A percentile compares a stretch with the other conserved stretches of the same genome.
Evolutionary conservation across 2,888 invertebrate species (phyloP).

Genomic region (Ferrisia virgata): DNA sequence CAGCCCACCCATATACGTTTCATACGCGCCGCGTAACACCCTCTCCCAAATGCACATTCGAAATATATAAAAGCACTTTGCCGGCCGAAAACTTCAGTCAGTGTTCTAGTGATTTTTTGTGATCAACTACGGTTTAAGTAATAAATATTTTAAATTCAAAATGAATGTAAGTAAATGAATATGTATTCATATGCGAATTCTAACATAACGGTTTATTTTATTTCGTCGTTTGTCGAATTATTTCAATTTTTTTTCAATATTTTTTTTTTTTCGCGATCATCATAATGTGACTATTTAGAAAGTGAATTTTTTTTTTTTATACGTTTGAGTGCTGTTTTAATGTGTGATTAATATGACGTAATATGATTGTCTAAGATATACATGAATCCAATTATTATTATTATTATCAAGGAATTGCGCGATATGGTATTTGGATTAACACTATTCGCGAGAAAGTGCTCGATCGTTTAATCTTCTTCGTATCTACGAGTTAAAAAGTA

Average conservation of each 20-base stretch:
- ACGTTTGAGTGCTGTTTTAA: not conserved
- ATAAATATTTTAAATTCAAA: constrained; percentile 7
- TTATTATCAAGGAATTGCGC: not conserved
- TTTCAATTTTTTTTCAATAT: too few relatives aligned
- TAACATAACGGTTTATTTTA: not conserved
- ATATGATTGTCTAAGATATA: not conserved
- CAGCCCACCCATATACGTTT: constrained; percentile 3
- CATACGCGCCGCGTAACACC: constrained; percentile 19
- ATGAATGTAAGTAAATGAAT: constrained; percentile 41
- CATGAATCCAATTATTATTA: not conserved
- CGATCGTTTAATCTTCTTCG: not conserved
- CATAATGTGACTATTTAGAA: not conserved
- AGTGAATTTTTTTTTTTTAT: not conserved
- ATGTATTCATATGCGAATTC: not conserved
- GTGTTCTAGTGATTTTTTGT: constrained; percentile 11
- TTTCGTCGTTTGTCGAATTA: not conserved
- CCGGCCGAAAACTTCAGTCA: constrained; percentile 28
- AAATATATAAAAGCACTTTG: constrained; percentile 42
- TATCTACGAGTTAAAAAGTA: not conserved
- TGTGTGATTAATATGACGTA: not conserved
- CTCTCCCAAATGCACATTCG: constrained; percentile 4
- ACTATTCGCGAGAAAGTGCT: not conserved
- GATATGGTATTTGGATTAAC: constrained; percentile 5
- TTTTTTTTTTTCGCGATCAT: constrained; percentile 9
- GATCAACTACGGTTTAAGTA: not conserved